Evolutionary conservation across 2,797 vertebrate species (phyloP), one percentile per base, ranked within the genome.

Genomic region (Peromyscus eremicus): DNA sequence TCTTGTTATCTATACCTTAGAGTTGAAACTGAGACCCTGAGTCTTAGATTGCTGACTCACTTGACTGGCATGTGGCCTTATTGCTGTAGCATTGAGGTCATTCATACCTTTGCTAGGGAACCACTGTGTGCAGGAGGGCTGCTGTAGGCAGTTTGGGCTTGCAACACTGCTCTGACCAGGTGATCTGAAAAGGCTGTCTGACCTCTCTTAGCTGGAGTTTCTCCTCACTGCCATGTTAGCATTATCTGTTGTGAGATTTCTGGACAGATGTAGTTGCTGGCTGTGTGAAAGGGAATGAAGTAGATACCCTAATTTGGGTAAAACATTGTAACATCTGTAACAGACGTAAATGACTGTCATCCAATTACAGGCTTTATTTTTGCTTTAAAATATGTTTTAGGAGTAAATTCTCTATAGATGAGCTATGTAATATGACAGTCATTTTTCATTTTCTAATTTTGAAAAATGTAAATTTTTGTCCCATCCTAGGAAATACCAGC

Each of bases 381-480:
- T 80, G 29, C 29, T 91, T 91, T 37, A 77, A 87, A 98, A 81
- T 88, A 23, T 13, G 2, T 82, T 68, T 46, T 71, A 34, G 83
- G 62, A 91, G 95, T 77, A 96, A 60, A 34, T 73, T 92, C 43
- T 93, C 40, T 79, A 1, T 76, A 84, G 60, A 68, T 62, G 82
- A 86, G 37, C 40, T 89, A 68, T 34, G 55, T 62, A 70, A 21
- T 75, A 37, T 89, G 75, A 80, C 5, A 64, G 23, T 55, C 83
- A 62, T 23, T 25, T 87, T 90, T 96, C 9, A 88, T 79, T 95
- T 91, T 75, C 81, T 86, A 66, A 82, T 62, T 52, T 86, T 75
- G 40, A 85, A 52, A 80, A 95, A 55, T 75, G 73, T 27, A 86
- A 52, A 79, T 92, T 84, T 89, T 55, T 34, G 1, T 55, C 49